These are phyloP conservation scores for Nomada ruficornis DNA, from an alignment of 2,888 invertebrate genomes.

Conservation along the genomic window DNA sequence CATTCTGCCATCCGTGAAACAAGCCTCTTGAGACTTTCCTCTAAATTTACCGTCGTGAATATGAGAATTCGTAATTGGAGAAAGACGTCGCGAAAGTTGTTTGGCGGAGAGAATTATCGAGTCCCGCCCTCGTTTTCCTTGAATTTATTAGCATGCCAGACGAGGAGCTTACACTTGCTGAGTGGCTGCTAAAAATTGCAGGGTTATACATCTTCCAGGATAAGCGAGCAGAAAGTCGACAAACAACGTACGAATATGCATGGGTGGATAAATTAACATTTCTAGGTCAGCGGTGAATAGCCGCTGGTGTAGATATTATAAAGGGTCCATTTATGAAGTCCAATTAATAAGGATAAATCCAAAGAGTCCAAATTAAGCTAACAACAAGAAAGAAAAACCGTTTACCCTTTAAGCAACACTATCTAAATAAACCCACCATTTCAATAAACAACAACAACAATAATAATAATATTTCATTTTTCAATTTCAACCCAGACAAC, in stretches of 20 bases:
- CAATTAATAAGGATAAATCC: background rate
- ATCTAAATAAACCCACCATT: no score
- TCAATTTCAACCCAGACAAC: no score
- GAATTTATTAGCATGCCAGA: constrained; percentile 29
- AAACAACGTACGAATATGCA: background rate
- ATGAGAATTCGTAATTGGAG: constrained; percentile 25
- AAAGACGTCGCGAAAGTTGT: constrained; percentile 12
- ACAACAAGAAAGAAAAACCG: no score
- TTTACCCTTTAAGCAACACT: no score
- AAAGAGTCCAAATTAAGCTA: no score
- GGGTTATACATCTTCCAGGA: background rate
- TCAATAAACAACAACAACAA: no score
- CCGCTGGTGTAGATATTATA: no score
- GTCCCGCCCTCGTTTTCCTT: constrained; percentile 22
- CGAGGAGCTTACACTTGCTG: constrained; percentile 2
- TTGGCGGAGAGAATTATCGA: constrained; percentile 12
- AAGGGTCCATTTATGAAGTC: background rate
- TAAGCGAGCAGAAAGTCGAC: background rate
- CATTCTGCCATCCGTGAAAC: constrained; percentile 11
- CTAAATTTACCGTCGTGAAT: constrained; percentile 21
- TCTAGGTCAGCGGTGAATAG: background rate
- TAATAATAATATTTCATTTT: no score
- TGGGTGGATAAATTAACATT: background rate
- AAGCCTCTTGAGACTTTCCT: background rate
- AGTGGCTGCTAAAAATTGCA: constrained; percentile 5